phyloP scores from a whole-genome alignment of 2,797 vertebrate genomes.

The Chrosomus eos region DNA sequence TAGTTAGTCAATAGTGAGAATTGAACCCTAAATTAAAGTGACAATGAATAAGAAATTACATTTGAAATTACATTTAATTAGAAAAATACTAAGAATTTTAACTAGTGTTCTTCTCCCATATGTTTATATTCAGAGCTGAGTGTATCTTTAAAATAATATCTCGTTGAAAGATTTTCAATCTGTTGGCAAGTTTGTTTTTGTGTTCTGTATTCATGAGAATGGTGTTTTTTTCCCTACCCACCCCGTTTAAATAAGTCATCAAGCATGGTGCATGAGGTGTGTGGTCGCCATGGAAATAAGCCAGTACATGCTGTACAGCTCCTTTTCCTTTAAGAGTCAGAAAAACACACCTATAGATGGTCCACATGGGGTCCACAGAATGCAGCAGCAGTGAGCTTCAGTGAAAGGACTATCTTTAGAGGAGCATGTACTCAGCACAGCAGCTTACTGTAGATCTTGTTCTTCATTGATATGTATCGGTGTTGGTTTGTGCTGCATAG shows the following conservation, averaged over 20 bases:
- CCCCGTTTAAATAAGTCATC: slow-evolving; percentile 27
- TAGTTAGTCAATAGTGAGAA: too few relatives aligned
- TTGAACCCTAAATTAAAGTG: too few relatives aligned
- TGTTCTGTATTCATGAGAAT: slow-evolving; percentile 16
- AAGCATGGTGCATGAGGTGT: slow-evolving; percentile 15
- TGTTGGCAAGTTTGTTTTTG: slow-evolving; percentile 21
- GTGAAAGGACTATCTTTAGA: neutral
- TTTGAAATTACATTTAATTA: too few relatives aligned
- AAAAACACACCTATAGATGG: slow-evolving; percentile 29
- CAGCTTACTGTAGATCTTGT: neutral
- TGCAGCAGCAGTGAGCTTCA: neutral
- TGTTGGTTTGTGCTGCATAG: neutral
- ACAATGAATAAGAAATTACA: too few relatives aligned
- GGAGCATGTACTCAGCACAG: neutral
- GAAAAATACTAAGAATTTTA: too few relatives aligned
- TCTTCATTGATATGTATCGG: neutral
- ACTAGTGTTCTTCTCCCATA: too few relatives aligned
- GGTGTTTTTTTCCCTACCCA: neutral
- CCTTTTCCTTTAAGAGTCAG: neutral
- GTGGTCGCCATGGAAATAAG: slow-evolving; percentile 33
- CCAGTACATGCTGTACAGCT: neutral
- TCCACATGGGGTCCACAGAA: slow-evolving; percentile 14
- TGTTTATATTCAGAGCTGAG: too few relatives aligned
- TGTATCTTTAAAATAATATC: neutral
- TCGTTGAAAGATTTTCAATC: neutral